phyloP scores from a whole-genome alignment of 2,113 vertebrate species.

The Puntigrus tetrazona region DNA sequence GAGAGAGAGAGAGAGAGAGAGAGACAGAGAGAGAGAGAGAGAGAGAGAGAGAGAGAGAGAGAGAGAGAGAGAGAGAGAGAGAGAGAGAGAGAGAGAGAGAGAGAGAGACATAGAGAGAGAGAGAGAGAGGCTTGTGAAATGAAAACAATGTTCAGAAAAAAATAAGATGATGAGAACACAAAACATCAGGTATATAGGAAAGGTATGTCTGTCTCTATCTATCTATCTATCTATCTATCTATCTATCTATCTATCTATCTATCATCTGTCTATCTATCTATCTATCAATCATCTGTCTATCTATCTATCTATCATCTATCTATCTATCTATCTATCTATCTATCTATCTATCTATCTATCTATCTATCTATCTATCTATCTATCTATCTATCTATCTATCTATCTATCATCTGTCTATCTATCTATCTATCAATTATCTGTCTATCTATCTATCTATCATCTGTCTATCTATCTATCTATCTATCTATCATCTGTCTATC shows the following conservation, averaged over 20 bases:
- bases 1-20: slow-evolving; percentile 55
- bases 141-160: slow-evolving; percentile 22
- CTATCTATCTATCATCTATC: neutral
- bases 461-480: neutral
- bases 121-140: neutral
- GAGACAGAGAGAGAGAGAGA: slow-evolving; percentile 63
- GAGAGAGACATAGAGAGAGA: slow-evolving; percentile 85
- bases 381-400: neutral
- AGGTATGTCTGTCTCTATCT: neutral
- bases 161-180: neutral
- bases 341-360: neutral
- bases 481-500: neutral
- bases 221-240: neutral
- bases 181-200: neutral
- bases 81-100: slow-evolving; percentile 60
- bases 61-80: slow-evolving; percentile 62
- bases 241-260: neutral
- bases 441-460: neutral
- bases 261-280: neutral
- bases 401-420: neutral
- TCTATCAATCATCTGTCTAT: neutral
- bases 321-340: neutral
- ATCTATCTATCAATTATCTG: neutral
- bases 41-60: slow-evolving; percentile 55
- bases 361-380: neutral